Percentiles rank a stretch among this genome's conserved stretches.
Evolutionary conservation across 2,888 invertebrate species (phyloP).

Genomic region (Ophioninae sp.): DNA sequence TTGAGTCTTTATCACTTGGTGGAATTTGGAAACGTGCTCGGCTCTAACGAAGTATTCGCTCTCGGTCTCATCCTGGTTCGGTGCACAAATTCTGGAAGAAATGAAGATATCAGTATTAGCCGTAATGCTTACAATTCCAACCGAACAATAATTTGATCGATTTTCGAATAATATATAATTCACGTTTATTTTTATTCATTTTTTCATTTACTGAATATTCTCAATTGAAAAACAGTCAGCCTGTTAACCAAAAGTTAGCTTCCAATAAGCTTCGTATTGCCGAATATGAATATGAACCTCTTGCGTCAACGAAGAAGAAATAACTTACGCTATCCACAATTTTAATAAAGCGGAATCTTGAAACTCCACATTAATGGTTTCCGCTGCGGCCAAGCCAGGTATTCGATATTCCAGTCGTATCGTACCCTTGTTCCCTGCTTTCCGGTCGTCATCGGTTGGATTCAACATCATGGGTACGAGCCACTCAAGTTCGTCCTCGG

Average conservation of each 20-base stretch:
- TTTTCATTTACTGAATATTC: too few relatives aligned
- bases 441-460: constrained; percentile 59
- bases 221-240: too few relatives aligned
- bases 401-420: constrained; percentile 71
- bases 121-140: neutral
- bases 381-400: constrained; percentile 68
- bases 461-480: constrained; percentile 72
- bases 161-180: too few relatives aligned
- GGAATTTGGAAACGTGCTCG: constrained; percentile 72
- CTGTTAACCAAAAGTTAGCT: neutral
- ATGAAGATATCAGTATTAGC: constrained; percentile 13
- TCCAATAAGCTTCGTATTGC: neutral
- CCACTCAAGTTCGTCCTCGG: constrained; percentile 76
- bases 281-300: neutral
- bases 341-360: constrained; percentile 63
- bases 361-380: constrained; percentile 71
- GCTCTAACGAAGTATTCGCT: constrained; percentile 47
- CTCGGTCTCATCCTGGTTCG: constrained; percentile 51
- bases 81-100: constrained; percentile 55
- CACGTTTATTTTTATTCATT: too few relatives aligned
- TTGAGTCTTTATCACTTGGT: constrained; percentile 69
- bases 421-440: constrained; percentile 58
- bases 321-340: constrained; percentile 71
- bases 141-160: too few relatives aligned
- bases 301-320: constrained; percentile 14